Base-by-base conservation (phyloP, 2,113 vertebrate genomes). In the Periophthalmus modestus region DNA sequence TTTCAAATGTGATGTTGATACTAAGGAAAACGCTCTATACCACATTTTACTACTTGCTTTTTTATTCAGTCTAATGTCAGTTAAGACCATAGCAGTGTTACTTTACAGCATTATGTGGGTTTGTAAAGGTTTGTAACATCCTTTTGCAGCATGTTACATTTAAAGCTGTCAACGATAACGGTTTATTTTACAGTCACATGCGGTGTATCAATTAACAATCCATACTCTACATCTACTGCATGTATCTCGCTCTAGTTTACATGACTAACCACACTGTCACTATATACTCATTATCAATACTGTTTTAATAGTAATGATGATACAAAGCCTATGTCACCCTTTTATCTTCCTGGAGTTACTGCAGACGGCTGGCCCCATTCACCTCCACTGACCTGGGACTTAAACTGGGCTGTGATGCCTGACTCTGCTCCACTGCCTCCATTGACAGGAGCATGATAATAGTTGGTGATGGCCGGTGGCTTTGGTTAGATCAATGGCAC, bases 371-470 rank as follows among this genome's bases (percentile, higher is more conserved):
- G 78, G 50, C 57, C 73, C 72, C 70, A 77, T 82, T 81, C 61
- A 67, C 79, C 71, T 39, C 71, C 72, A 74, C 71, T 83, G 75
- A 82, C 79, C 77, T 76, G 24, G 62, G 75, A 74, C 43, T 78
- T 77, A 71, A 57, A 79, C 67, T 71, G 63, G 66, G 47, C 54
- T 57, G 71, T 52, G 69, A 66, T 54, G 54, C 76, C 74, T 69
- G 39, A 43, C 73, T 79, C 85, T 80, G 77, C 87, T 74, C 65
- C 81, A 75, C 77, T 82, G 66, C 75, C 81, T 80, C 66, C 47
- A 71, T 80, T 88, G 84, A 89, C 69, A 68, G 85, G 28, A 81
- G 73, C 39, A 57, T 58, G 72, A 76, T 87, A 84, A 89, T 87
- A 81, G 81, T 70, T 73, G 68, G 50, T 73, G 78, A 85, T 86